Base-by-base conservation (phyloP, 2,888 invertebrate species). In the Cephonodes hylas region DNA sequence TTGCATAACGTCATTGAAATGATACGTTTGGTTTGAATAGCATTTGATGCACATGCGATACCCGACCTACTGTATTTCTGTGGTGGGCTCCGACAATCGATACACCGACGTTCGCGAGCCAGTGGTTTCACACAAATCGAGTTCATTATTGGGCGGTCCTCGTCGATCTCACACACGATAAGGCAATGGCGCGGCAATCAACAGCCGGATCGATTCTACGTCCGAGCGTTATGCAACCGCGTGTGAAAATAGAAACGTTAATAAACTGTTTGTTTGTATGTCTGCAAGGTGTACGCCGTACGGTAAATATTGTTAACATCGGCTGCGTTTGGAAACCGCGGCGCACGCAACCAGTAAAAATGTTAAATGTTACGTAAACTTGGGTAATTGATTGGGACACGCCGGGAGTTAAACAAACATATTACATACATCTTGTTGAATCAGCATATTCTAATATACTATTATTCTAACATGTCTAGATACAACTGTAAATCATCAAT, bases 211-310 rank as follows among this genome's bases (percentile, higher is more conserved):
- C 27, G 53, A 53, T 18, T 53, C 18, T 53, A 53, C 18, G 13
- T 3, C 23, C 38, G 38, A n/a, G 31, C 18, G 3, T 53, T 53
- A 53, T 31, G 53, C 31, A 53, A 53, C 31, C 18, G 31, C 18
- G 53, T 53, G 53, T 31, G 53, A 53, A 53, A 53, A 53, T 53
- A 53, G 53, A 53, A 53, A 53, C 53, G 31, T 31, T 46, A 53
- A 31, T 53, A 53, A 53, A 53, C 31, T 18, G 18, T 53, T 53
- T 53, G 53, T 53, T 31, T 53, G 53, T 53, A 3, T 10, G 53
- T 53, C 27, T 31, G 53, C 18, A 31, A 13, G 18, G 8, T n/a
- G 18, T 27, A 53, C 34, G 13, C 31, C 10, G 13, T 13, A 34
- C 38, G n/a, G 38, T 38, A 3, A 53, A 53, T 18, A 48, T 48